A percentile compares a stretch with the other conserved stretches of the same genome.
phyloP scores from a whole-genome alignment of 1,140 invertebrate species.

The Choristoneura fumiferana region DNA sequence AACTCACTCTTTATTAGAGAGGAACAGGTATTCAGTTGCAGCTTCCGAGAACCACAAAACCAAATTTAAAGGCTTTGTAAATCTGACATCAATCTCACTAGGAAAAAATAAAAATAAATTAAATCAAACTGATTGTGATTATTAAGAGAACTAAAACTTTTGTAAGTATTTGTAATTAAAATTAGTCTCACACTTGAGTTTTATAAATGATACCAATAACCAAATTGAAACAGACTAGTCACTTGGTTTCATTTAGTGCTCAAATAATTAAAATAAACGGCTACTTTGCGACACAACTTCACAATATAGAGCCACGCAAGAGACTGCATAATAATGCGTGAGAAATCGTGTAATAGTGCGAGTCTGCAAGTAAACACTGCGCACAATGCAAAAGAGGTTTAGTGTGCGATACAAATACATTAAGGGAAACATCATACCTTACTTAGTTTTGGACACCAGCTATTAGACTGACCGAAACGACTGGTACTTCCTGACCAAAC shows the following conservation, averaged over 20 bases:
- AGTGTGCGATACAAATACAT: constrained; percentile 4
- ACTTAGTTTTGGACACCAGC: constrained; percentile 67
- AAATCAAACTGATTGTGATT: constrained; percentile 18
- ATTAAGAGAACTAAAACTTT: no score
- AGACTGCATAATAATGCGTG: constrained; percentile 18
- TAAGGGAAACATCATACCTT: constrained; percentile 45
- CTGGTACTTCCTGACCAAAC: constrained; percentile 75
- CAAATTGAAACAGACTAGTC: neutral
- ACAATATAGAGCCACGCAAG: constrained; percentile 12
- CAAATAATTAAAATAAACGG: neutral
- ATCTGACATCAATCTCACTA: constrained; percentile 47
- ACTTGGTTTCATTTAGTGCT: no score
- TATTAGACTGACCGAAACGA: constrained; percentile 60
- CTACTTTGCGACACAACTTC: constrained; percentile 5
- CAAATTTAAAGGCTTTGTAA: constrained; percentile 41
- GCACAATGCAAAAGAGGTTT: neutral
- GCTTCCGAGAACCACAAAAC: constrained; percentile 44
- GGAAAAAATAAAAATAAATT: constrained; percentile 35
- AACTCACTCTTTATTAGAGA: constrained; percentile 53
- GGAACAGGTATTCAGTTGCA: constrained; percentile 34
- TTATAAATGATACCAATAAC: neutral
- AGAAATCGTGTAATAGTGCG: constrained; percentile 11
- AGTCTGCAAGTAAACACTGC: constrained; percentile 12
- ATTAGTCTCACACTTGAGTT: neutral
- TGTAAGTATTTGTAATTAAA: no score